Conservation (phyloP, 2,797 vertebrate genomes). For the Astyanax mexicanus region DNA sequence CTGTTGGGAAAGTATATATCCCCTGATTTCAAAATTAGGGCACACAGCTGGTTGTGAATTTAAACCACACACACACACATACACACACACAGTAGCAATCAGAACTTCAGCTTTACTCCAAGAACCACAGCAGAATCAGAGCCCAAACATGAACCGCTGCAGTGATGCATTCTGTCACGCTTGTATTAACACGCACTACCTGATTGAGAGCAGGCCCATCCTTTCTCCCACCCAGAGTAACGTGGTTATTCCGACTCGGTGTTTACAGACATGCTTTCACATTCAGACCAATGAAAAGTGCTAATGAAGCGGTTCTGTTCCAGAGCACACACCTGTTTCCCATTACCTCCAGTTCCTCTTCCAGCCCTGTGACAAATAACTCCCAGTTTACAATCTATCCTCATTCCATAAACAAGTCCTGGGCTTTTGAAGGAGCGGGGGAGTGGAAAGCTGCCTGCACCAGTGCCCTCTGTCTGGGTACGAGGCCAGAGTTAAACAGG, state of each 20-base stretch:
- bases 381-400: conserved; percentile 33
- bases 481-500: conserved; percentile 3
- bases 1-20: conserved; percentile 2
- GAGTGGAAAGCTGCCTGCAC: conserved; percentile 5
- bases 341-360: conserved; percentile 32
- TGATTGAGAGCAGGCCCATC: background rate
- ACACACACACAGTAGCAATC: conserved; percentile 27
- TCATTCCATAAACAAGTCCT: conserved; percentile 39
- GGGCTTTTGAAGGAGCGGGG: conserved; percentile 1
- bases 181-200: conserved; percentile 1
- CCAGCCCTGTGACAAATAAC: conserved; percentile 44
- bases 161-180: conserved; percentile 4
- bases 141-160: background rate
- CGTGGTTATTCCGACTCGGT: background rate
- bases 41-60: conserved; percentile 10
- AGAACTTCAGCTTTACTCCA: background rate
- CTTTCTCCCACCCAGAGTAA: background rate
- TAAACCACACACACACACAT: no score
- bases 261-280: conserved; percentile 18
- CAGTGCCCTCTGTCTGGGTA: background rate
- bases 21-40: background rate
- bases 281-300: conserved; percentile 32
- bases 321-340: conserved; percentile 49
- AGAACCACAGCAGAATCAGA: background rate
- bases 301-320: conserved; percentile 35